Percentiles rank a stretch among this genome's conserved stretches.
Conservation (phyloP, 2,797 vertebrate genomes). For the Apodemus agrarius region DNA sequence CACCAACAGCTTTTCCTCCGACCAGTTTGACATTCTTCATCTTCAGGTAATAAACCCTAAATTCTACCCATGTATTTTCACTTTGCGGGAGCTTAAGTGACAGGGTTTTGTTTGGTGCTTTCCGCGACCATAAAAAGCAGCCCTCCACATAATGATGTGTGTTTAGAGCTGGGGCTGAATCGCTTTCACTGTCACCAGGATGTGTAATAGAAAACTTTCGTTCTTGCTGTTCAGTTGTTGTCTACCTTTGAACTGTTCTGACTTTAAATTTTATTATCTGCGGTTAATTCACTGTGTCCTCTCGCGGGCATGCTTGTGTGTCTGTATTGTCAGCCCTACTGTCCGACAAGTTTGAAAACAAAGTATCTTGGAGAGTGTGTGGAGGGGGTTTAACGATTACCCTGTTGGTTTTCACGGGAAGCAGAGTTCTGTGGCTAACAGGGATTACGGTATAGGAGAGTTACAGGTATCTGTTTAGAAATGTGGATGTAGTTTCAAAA, state of each 20-base stretch:
- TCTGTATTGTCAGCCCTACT: constrained; percentile 82
- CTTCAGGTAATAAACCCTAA: constrained; percentile 95
- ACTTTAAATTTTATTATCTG: constrained; percentile 80
- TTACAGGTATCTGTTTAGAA: constrained; percentile 90
- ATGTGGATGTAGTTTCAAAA: constrained; percentile 84
- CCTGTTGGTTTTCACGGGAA: constrained; percentile 84
- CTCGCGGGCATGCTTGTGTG: constrained; percentile 77
- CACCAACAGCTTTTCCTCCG: constrained; percentile 92
- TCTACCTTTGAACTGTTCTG: constrained; percentile 76
- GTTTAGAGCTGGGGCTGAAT: constrained; percentile 81
- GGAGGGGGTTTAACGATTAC: constrained; percentile 81
- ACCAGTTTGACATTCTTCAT: constrained; percentile 94
- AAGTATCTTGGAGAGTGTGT: constrained; percentile 79
- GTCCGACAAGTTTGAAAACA: constrained; percentile 84
- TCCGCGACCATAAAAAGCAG: constrained; percentile 67
- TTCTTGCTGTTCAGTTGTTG: constrained; percentile 78
- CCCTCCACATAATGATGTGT: constrained; percentile 80
- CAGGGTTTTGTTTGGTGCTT: constrained; percentile 85
- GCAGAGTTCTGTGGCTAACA: constrained; percentile 86
- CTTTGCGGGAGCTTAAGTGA: constrained; percentile 82
- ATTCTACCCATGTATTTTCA: constrained; percentile 88
- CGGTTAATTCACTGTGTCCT: constrained; percentile 73
- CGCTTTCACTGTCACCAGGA: constrained; percentile 78
- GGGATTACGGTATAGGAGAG: constrained; percentile 89
- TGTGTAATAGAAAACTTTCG: constrained; percentile 84